Base-by-base conservation (phyloP, 1,140 invertebrate genomes). In the Dufourea novaeangliae region DNA sequence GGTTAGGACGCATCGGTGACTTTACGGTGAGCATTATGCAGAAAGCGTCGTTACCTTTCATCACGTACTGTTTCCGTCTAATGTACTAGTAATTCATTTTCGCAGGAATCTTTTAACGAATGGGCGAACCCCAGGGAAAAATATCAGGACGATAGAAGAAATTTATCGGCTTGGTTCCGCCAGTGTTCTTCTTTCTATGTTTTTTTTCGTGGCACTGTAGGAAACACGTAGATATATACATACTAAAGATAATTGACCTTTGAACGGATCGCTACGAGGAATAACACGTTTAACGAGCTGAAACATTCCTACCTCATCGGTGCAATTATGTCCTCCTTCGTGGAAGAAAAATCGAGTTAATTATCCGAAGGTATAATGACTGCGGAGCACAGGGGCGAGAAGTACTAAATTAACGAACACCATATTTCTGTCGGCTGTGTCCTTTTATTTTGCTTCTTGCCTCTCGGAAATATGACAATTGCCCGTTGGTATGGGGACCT, bases 301-400 rank as follows among this genome's bases (percentile, higher is more conserved):
- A 82, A 77, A 82, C 83, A 80, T 85, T 85, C 79, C 79, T 86
- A 82, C 68, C 70, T 85, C 84, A 86, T 86, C 76, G 83, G 83
- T 71, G 84, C 80, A 82, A 85, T 86, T 86, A 86, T 79, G 70
- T 86, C 83, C 52, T 86, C 52, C 54, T 74, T 66, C 64, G 59
- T 78, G 59, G 75, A 87, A 85, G 83, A 87, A 86, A 87, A 85
- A 83, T 87, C 80, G 80, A 83, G 83, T 87, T 87, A 87, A 87
- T 87, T 87, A 85, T 80, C 82, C 83, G 80, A 83, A 80, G 81
- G 75, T 83, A 83, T 85, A 87, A 87, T 80, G 83, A 78, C 64
- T 69, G 61, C 52, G 41, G 34, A 59, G 68, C 57, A 54, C 39
- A 61, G 72, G 44, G 73, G 70, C 52, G 83, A 62, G 75, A 69